These are phyloP conservation scores for Lepidothrix coronata DNA, from an alignment of 2,113 vertebrate species.

Conservation along the genomic window DNA sequence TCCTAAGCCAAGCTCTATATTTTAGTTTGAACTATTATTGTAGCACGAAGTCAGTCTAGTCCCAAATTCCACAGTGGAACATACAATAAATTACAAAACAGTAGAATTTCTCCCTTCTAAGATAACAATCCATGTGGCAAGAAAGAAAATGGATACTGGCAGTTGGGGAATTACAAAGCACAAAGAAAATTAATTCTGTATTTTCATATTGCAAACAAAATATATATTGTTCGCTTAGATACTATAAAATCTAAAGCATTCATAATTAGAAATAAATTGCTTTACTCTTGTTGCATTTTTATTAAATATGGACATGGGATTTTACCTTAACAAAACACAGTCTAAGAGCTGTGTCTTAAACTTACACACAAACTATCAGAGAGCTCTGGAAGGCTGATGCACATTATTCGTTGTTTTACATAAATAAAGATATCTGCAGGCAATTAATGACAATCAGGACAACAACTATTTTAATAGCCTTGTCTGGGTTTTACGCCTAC, in stretches of 20 bases:
- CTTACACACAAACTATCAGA: background rate
- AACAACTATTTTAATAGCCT: background rate
- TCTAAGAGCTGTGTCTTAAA: background rate
- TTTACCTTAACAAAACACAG: background rate
- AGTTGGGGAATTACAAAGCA: background rate
- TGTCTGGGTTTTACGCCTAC: background rate
- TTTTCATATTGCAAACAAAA: background rate
- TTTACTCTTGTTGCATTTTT: background rate
- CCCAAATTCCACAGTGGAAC: background rate
- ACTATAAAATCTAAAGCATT: background rate
- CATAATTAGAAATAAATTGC: background rate
- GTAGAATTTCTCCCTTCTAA: background rate
- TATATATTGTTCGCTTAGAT: background rate
- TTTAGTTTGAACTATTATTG: conserved; percentile 15
- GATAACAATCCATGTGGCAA: background rate
- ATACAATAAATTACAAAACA: background rate
- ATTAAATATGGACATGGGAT: background rate
- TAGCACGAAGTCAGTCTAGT: background rate
- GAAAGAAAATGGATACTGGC: background rate
- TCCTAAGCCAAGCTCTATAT: background rate
- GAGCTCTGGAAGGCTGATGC: background rate
- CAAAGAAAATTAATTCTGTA: background rate
- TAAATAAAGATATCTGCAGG: background rate
- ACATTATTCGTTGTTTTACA: background rate
- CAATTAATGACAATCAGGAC: background rate